Conservation (phyloP, 2,113 vertebrate species). For the Lophotis ruficrista region DNA sequence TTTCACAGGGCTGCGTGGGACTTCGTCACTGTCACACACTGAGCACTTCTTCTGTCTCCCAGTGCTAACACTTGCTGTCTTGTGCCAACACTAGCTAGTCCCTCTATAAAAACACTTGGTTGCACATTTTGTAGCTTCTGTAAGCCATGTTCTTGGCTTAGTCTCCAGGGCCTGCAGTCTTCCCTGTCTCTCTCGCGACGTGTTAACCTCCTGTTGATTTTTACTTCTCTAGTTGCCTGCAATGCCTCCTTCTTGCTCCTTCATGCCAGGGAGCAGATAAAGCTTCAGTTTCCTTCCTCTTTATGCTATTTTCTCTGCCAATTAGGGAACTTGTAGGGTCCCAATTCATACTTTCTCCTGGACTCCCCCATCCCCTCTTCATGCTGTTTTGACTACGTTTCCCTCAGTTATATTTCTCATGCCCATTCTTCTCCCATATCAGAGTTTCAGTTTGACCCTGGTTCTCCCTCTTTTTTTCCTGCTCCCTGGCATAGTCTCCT, state of each 20-base stretch:
- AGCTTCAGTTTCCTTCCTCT: not conserved
- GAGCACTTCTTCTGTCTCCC: constrained; percentile 65
- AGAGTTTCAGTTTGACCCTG: not conserved
- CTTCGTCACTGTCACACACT: constrained; percentile 70
- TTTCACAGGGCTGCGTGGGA: constrained; percentile 61
- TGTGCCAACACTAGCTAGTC: constrained; percentile 68
- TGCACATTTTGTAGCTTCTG: constrained; percentile 65
- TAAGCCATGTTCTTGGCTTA: constrained; percentile 64
- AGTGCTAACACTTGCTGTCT: constrained; percentile 67
- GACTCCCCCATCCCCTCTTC: not conserved
- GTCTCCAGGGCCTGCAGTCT: constrained; percentile 32
- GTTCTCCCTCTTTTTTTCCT: not conserved
- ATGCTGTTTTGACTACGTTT: not conserved
- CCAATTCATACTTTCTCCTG: not conserved
- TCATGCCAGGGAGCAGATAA: not conserved
- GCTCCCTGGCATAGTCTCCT: not conserved
- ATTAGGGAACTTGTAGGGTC: not conserved
- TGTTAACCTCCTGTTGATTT: constrained; percentile 59
- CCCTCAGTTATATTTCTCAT: not conserved
- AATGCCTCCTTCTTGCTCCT: not conserved
- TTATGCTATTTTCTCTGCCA: not conserved
- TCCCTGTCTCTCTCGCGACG: constrained; percentile 38
- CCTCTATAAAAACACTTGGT: constrained; percentile 63
- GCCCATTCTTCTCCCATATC: not conserved
- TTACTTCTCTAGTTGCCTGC: not conserved